Conservation (phyloP, 2,888 invertebrate genomes). For the Creontiades dilutus region DNA sequence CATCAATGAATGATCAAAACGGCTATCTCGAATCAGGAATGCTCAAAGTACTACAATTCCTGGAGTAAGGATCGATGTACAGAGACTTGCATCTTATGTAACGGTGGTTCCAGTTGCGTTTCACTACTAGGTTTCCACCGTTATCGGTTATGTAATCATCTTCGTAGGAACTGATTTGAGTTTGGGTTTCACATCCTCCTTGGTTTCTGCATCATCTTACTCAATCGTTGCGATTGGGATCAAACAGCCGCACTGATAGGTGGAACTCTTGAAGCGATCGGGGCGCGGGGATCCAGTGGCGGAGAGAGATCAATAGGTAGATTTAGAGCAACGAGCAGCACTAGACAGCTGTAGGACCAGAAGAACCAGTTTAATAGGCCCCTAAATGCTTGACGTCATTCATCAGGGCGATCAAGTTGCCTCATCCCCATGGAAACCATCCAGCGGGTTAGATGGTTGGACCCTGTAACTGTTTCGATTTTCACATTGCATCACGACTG, state of each 20-base stretch:
- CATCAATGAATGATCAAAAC: no score
- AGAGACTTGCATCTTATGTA: no score
- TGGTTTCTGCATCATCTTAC: background rate
- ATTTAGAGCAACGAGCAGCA: background rate
- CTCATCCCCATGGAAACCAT: background rate
- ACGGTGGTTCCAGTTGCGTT: no score
- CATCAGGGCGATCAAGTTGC: background rate
- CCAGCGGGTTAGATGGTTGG: background rate
- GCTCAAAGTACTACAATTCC: no score
- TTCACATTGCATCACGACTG: background rate
- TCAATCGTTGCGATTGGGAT: background rate
- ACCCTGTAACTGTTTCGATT: no score
- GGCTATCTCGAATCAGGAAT: no score
- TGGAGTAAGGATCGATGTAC: no score
- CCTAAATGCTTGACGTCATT: background rate
- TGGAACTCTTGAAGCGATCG: background rate
- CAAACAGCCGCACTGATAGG: background rate
- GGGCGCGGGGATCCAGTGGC: background rate
- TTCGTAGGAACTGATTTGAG: no score
- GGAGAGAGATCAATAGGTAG: background rate
- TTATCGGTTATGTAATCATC: no score
- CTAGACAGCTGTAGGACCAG: background rate
- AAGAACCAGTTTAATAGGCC: background rate
- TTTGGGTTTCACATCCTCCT: no score
- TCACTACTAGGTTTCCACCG: no score